A percentile compares a stretch with the other conserved stretches of the same genome.
phyloP scores from a whole-genome alignment of 2,113 vertebrate species.

The Illadopsis cleaveri region DNA sequence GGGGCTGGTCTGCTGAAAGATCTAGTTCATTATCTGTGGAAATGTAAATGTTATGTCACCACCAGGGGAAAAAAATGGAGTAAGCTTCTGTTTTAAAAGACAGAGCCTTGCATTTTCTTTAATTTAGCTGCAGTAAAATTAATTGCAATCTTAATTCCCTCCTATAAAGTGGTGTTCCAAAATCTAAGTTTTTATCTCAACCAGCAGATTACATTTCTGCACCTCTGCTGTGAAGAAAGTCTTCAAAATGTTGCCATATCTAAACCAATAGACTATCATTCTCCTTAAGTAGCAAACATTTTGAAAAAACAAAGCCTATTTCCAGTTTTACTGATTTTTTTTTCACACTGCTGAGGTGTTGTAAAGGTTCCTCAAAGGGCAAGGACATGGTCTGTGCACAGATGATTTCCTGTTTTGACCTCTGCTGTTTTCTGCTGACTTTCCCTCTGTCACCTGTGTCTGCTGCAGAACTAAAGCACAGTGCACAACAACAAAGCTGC shows the following conservation, averaged over 20 bases:
- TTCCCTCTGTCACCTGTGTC: not conserved
- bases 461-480: not conserved
- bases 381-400: not conserved
- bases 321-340: not conserved
- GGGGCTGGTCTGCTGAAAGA: not conserved
- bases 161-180: not conserved
- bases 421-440: not conserved
- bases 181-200: not conserved
- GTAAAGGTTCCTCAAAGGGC: not conserved
- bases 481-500: not conserved
- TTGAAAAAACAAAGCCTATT: not conserved
- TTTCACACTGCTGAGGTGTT: not conserved
- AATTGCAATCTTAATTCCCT: not conserved
- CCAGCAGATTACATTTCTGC: not conserved
- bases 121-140: not conserved
- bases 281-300: not conserved
- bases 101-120: not conserved
- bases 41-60: conserved; percentile 21
- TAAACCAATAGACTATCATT: not conserved
- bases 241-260: not conserved
- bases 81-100: not conserved
- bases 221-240: not conserved
- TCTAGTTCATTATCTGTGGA: conserved; percentile 14
- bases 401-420: not conserved
- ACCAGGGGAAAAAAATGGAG: not conserved